A percentile compares a stretch with the other conserved stretches of the same genome.
Evolutionary conservation across 2,888 invertebrate species (phyloP).

Genomic region (Drosophila melanosoma): DNA sequence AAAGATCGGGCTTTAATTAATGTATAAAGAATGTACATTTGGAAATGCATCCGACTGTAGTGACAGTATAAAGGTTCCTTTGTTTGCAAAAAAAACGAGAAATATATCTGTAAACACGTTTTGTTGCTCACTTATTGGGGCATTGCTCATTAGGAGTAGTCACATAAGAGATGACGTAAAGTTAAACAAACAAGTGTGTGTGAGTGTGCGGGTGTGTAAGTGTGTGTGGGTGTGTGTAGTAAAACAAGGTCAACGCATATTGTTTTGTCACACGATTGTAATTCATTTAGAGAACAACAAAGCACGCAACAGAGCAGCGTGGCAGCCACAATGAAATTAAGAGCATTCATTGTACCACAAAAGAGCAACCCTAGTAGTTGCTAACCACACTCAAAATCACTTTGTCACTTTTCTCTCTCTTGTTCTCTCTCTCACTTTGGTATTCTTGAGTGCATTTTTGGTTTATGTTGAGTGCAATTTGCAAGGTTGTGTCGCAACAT

Average conservation of each 20-base stretch:
- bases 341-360: conserved; percentile 55
- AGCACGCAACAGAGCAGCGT: conserved; percentile 24
- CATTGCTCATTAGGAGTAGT: conserved; percentile 41
- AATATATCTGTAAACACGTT: conserved; percentile 18
- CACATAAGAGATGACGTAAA: conserved; percentile 53
- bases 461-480: conserved; percentile 36
- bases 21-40: not conserved
- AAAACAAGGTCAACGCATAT: conserved; percentile 81
- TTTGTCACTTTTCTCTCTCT: not conserved
- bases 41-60: not conserved
- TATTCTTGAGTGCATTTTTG: conserved; percentile 21
- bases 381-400: conserved; percentile 18
- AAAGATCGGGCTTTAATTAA: not conserved
- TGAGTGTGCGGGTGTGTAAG: conserved; percentile 1
- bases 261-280: conserved; percentile 78
- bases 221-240: conserved; percentile 4
- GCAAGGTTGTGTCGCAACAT: conserved; percentile 50
- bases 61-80: too few species aligned
- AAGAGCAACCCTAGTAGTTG: conserved; percentile 31
- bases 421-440: conserved; percentile 28
- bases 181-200: conserved; percentile 16
- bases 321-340: conserved; percentile 37
- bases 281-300: conserved; percentile 75
- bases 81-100: not conserved
- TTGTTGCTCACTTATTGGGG: conserved; percentile 61